These are phyloP conservation scores for Mustela nigripes DNA, from an alignment of 2,113 vertebrate genomes.

Conservation along the genomic window DNA sequence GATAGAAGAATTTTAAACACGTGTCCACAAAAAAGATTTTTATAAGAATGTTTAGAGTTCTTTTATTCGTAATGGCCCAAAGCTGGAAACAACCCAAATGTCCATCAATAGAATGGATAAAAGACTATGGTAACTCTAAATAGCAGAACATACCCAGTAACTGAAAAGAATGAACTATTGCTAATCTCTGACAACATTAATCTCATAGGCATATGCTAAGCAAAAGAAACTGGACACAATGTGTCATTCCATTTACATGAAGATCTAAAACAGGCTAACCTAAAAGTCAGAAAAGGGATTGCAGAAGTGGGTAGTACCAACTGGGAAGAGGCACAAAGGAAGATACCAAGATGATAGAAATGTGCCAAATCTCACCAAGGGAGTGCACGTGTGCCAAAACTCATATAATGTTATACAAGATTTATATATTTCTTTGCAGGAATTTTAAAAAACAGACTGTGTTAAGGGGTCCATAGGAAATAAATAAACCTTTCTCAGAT, in stretches of 20 bases:
- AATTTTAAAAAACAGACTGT: background rate
- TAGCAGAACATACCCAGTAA: background rate
- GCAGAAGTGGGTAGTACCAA: background rate
- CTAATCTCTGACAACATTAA: background rate
- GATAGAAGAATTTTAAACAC: constrained; percentile 1
- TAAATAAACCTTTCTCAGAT: background rate
- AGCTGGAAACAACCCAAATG: background rate
- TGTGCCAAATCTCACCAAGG: background rate
- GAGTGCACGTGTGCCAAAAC: background rate
- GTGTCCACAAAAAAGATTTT: background rate
- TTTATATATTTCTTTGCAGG: background rate
- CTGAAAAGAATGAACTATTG: background rate
- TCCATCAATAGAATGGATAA: background rate
- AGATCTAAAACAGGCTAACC: background rate
- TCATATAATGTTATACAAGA: background rate
- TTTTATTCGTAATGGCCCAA: background rate
- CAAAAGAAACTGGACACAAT: background rate
- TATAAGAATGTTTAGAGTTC: background rate
- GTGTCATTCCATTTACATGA: background rate
- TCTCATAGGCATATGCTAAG: background rate
- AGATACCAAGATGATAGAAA: background rate
- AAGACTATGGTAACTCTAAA: background rate
- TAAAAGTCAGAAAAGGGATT: background rate
- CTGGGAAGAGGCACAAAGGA: background rate
- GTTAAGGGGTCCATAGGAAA: background rate